These are phyloP conservation scores for Cryptomyrus ogoouensis DNA, from an alignment of 2,113 vertebrate genomes.

Conservation along the genomic window DNA sequence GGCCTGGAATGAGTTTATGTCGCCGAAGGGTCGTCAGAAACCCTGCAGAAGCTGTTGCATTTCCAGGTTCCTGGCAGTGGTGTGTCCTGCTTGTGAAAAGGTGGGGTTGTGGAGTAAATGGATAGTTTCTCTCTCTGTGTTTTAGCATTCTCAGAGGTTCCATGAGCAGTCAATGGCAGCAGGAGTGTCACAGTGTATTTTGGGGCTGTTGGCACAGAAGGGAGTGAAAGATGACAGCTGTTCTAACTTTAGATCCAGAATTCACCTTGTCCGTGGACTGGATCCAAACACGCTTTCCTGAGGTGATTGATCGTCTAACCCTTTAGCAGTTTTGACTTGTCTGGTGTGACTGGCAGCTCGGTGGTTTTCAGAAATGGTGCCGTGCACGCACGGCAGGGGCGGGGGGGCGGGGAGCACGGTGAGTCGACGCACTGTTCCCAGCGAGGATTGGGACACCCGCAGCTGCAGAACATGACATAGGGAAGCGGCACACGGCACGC, in stretches of 20 bases:
- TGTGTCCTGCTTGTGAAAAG: neutral
- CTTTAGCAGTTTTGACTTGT: slow-evolving; percentile 47
- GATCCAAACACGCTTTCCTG: neutral
- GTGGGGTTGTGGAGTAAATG: neutral
- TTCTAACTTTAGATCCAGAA: neutral
- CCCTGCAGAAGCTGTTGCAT: neutral
- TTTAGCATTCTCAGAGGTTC: neutral
- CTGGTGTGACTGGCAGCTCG: neutral
- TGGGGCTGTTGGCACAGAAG: neutral
- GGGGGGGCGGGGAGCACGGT: neutral
- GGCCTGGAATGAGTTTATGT: neutral
- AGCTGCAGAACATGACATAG: neutral
- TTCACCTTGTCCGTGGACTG: neutral
- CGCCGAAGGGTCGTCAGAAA: neutral
- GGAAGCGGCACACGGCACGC: slow-evolving; percentile 18
- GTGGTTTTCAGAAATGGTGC: slow-evolving; percentile 42
- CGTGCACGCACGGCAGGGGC: slow-evolving; percentile 22
- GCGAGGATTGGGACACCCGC: neutral
- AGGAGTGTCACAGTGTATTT: neutral
- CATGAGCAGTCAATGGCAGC: neutral
- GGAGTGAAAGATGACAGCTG: neutral
- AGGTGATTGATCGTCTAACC: neutral
- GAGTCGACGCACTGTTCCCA: slow-evolving; percentile 32
- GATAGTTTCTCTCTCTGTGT: neutral
- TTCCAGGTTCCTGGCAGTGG: neutral